Evolutionary conservation across 2,113 vertebrate genomes (phyloP).

Genomic region (Corythaeola cristata): DNA sequence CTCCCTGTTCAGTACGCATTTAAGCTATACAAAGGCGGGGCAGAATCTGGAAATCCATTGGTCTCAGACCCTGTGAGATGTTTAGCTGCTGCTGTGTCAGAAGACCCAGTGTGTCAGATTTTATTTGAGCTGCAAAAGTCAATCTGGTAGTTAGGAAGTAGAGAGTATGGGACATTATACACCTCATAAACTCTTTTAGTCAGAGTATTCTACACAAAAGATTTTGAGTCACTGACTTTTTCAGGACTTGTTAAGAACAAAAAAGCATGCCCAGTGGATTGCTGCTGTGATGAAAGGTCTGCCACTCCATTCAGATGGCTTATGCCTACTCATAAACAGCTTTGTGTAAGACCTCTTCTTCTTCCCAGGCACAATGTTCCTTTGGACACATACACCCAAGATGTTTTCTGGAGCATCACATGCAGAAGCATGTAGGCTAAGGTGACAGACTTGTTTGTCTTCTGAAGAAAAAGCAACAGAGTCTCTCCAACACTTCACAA

Average conservation of each 20-base stretch:
- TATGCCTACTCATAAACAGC: neutral
- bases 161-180: neutral
- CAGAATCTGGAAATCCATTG: neutral
- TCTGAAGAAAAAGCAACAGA: neutral
- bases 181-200: conserved; percentile 33
- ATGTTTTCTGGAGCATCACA: neutral
- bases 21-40: neutral
- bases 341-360: neutral
- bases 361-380: neutral
- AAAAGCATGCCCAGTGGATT: neutral
- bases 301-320: neutral
- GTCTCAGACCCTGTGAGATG: neutral
- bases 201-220: neutral
- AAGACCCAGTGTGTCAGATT: neutral
- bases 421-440: neutral
- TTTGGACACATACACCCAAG: neutral
- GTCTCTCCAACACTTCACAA: neutral
- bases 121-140: conserved; percentile 12
- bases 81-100: neutral
- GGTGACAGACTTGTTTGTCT: neutral
- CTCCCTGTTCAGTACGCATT: neutral
- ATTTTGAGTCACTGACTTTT: neutral
- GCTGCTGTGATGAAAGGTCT: neutral
- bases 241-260: neutral
- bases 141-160: neutral